Percentiles rank a stretch among this genome's conserved stretches.
Conservation (phyloP, 2,113 vertebrate species). For the Dendropsophus ebraccatus region DNA sequence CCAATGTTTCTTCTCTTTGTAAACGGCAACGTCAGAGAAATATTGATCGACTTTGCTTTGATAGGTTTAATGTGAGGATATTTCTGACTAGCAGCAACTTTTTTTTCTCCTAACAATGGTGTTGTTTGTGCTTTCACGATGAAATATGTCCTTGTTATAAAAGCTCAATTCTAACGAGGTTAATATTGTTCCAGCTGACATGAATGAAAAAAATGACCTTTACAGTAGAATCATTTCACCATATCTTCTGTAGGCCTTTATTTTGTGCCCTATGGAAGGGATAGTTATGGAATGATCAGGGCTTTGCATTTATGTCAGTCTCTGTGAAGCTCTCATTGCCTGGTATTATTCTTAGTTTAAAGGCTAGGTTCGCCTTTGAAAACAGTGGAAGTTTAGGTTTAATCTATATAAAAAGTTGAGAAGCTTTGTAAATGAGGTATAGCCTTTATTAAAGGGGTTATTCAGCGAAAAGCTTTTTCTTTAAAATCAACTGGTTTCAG, state of each 20-base stretch:
- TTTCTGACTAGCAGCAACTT: conserved; percentile 7
- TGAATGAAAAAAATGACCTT: conserved; percentile 39
- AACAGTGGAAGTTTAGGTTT: background rate
- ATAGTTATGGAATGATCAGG: background rate
- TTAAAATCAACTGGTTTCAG: too few relatives aligned
- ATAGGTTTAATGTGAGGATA: conserved; percentile 47
- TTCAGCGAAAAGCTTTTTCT: too few relatives aligned
- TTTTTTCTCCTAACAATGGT: conserved; percentile 31
- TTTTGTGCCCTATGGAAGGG: background rate
- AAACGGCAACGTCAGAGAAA: background rate
- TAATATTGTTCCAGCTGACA: conserved; percentile 32
- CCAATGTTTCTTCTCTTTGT: conserved; percentile 38
- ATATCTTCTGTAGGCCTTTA: background rate
- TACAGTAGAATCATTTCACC: background rate
- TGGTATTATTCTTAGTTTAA: background rate
- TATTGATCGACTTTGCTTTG: conserved; percentile 49
- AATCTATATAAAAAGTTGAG: background rate
- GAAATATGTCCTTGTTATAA: conserved; percentile 56
- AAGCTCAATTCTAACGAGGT: conserved; percentile 52
- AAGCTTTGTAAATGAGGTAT: background rate
- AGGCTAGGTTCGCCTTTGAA: background rate
- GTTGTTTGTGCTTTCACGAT: conserved; percentile 12
- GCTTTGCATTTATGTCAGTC: background rate
- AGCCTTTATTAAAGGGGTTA: background rate
- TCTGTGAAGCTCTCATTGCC: background rate